Conservation (phyloP, 2,113 vertebrate species). For the Pachycephala philippinensis region DNA sequence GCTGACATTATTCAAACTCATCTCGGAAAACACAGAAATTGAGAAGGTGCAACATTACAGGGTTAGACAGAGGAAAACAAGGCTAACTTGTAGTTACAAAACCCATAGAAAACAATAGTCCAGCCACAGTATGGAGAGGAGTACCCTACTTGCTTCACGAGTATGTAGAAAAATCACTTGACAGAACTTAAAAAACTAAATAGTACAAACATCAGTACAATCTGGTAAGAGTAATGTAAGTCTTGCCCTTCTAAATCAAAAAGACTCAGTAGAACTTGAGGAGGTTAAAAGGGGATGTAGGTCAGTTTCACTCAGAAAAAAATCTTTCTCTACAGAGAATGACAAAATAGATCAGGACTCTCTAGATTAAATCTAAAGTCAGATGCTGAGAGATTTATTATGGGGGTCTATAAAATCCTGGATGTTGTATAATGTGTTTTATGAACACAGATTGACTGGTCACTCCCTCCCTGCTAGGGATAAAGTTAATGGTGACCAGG, state of each 20-base stretch:
- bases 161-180: background rate
- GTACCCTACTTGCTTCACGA: background rate
- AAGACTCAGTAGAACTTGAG: background rate
- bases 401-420: background rate
- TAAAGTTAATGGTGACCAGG: background rate
- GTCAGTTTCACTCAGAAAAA: background rate
- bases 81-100: background rate
- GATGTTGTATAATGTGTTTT: background rate
- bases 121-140: background rate
- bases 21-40: background rate
- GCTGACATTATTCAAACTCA: background rate
- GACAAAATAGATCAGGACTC: background rate
- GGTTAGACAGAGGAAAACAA: background rate
- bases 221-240: background rate
- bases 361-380: background rate
- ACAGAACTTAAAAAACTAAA: background rate
- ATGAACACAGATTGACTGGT: background rate
- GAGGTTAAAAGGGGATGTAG: background rate
- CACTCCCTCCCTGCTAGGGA: background rate
- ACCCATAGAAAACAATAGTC: background rate
- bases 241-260: background rate
- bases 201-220: background rate
- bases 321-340: background rate
- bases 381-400: background rate
- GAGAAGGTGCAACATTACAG: background rate